Evolutionary conservation across 2,113 vertebrate species (phyloP).

Genomic region (Artemisiospiza belli): DNA sequence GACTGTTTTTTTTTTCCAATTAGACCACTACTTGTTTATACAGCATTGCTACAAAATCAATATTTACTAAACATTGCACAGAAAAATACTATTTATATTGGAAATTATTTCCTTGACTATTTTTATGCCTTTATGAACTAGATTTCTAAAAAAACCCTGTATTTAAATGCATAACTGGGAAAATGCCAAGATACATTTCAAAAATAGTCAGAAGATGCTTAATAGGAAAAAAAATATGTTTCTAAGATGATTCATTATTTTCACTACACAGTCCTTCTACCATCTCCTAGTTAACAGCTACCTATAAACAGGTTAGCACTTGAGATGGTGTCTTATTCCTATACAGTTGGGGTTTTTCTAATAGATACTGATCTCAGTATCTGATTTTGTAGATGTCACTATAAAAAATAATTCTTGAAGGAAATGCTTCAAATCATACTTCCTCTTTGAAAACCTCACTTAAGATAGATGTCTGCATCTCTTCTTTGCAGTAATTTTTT

Average conservation of each 20-base stretch:
- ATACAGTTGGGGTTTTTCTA: background rate
- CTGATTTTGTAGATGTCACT: background rate
- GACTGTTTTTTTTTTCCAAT: background rate
- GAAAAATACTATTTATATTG: background rate
- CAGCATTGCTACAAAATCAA: background rate
- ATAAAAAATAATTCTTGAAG: background rate
- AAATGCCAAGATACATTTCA: background rate
- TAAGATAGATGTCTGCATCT: background rate
- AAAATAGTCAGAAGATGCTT: background rate
- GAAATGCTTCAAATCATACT: background rate
- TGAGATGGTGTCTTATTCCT: background rate
- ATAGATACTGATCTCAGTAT: background rate
- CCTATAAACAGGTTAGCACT: background rate
- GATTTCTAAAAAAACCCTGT: background rate
- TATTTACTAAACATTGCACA: background rate
- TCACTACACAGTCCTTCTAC: background rate
- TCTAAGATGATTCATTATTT: background rate
- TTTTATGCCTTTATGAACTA: background rate
- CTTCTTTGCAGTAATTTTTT: background rate
- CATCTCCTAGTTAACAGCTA: background rate
- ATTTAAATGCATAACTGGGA: background rate
- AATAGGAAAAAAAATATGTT: background rate
- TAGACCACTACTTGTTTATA: background rate
- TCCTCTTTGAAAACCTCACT: background rate
- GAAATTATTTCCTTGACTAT: background rate